Base-by-base conservation (phyloP, 2,888 invertebrate genomes). In the Phragmatobia fuliginosa region DNA sequence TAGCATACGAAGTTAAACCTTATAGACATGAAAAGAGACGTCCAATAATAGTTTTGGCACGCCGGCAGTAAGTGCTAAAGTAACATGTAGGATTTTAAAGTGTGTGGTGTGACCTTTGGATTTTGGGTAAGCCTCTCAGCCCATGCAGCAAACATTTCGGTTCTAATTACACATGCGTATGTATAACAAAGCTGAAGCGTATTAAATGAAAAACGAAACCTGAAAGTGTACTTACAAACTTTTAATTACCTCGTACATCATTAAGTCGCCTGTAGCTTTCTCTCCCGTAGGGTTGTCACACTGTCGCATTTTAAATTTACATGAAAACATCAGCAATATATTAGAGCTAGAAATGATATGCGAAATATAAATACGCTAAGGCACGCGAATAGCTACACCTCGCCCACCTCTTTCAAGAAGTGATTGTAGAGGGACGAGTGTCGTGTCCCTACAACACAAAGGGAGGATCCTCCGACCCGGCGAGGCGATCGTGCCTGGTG, bases 231-330 rank as follows among this genome's bases (percentile, higher is more conserved):
- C 71, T 77, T 74, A 67, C 71, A 73, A 87, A 88, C 77, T 88
- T 87, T 88, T 88, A 87, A 87, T 88, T 86, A 86, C 82, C 81
- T 77, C 73, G 68, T 79, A 71, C 69, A 75, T 84, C 83, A 85
- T 85, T 84, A 85, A 81, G 72, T 71, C 73, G 68, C 67, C 59
- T 56, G 63, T 69, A 68, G 66, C 64, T 36, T 67, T 62, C 25
- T 21, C 60, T 36, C 18, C n/a, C 6, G 1, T 52, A 81, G 83
- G 81, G 81, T 45, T 81, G 71, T 0, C 67, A 67, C 68, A 16
- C n/a, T 11, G 5, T 25, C 5, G 16, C 28, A 28, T 25, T 41
- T 25, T 2, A 68, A 52, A 16, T 11, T 62, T 16, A 33, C 38
- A 38, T 21, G n/a, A 49, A 49, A 49, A 49, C 45, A 49, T 49